Evolutionary conservation across 92 coral and sea anemone species (phyloP).

Genomic region (Paragorgia papillata): DNA sequence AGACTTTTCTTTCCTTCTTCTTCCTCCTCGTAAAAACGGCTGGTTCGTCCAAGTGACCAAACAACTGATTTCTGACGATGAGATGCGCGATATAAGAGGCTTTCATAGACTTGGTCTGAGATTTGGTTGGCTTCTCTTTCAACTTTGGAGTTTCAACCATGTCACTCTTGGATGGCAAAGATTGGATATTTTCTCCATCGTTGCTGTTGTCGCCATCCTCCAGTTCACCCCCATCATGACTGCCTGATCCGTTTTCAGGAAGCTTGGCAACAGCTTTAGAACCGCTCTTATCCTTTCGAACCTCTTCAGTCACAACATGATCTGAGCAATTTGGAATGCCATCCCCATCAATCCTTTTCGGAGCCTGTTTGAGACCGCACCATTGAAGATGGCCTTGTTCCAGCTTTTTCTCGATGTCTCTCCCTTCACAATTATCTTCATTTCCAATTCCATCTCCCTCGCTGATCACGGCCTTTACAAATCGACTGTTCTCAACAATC

Average conservation of each 20-base stretch:
- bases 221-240: background rate
- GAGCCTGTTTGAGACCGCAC: background rate
- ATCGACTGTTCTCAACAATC: background rate
- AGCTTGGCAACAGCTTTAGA: background rate
- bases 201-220: background rate
- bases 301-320: no score
- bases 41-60: conserved; percentile 1
- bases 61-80: background rate
- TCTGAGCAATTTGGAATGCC: no score
- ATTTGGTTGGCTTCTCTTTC: background rate
- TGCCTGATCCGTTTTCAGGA: background rate
- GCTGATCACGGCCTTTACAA: background rate
- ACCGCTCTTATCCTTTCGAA: no score
- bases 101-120: background rate
- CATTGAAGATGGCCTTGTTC: background rate
- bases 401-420: background rate
- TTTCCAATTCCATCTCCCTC: background rate
- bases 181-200: no score
- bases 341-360: no score
- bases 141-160: background rate
- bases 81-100: background rate
- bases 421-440: background rate
- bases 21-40: background rate
- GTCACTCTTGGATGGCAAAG: background rate
- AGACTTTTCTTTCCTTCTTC: background rate